Evolutionary conservation across 2,888 invertebrate species (phyloP), one percentile per base, ranked within the genome.

Genomic region (Allygus modestus): DNA sequence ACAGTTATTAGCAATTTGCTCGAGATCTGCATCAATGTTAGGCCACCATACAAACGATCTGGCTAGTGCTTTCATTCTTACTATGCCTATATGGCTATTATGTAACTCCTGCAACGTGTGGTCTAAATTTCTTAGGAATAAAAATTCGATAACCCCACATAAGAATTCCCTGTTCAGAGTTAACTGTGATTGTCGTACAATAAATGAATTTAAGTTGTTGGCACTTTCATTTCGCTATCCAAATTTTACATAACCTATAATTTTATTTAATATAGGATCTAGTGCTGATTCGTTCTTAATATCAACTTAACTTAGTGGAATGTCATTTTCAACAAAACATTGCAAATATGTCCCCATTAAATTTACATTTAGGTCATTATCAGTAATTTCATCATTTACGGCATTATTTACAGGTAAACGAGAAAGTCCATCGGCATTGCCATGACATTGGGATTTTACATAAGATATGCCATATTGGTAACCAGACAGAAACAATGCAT

Each of bases 21-120:
- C 81, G 15, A 65, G 33, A 65, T 61, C 84, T 26, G 26, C 0
- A 84, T 84, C 81, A 23, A 84, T 7, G 4, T 1, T 41, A 23
- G 84, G 84, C 84, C 75, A 83, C 73, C 51, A 84, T 26, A 84
- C 17, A 58, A 79, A 65, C 7, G 65, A 79, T 17, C 84, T 46
- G 12, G 84, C 84, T 20, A 84, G 15, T 1, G 26, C 17, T 58
- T 84, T 84, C 58, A 79, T 77, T 43, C 65, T 58, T 0, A 77
- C 77, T n/a, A 84, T 77, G 26, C 84, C 81, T 0, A 69, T 43
- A 69, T 84, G 84, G 0, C 69, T 71, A 31, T 12, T n/a, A 65
- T 84, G 69, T 46, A 84, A 43, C 46, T 81, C 51, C 15, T n/a
- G 4, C 28, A 81, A 33, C 17, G 15, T 51, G 51, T 17, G 51